Conservation (phyloP, 2,888 invertebrate genomes). For the Augiades crinisus region DNA sequence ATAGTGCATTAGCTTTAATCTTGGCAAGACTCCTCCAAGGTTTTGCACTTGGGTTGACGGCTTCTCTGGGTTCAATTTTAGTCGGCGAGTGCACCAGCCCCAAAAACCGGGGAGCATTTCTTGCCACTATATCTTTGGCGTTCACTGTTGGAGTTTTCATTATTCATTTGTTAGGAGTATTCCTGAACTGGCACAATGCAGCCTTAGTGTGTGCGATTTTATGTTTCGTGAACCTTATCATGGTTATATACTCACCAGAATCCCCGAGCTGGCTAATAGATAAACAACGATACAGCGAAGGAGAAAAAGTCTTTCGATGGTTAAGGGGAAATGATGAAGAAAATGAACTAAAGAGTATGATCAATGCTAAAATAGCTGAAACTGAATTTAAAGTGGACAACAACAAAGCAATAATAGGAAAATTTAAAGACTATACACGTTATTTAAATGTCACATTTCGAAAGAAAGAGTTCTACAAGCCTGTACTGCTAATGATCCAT, state of each 20-base stretch:
- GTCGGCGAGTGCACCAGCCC: slow-evolving; percentile 78
- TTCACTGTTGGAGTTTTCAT: slow-evolving; percentile 78
- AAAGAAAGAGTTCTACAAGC: slow-evolving; percentile 42
- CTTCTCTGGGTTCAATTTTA: slow-evolving; percentile 63
- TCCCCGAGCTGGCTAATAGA: slow-evolving; percentile 81
- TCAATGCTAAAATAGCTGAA: slow-evolving; percentile 28
- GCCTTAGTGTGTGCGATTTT: slow-evolving; percentile 57
- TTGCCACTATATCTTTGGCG: slow-evolving; percentile 76
- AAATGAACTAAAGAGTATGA: slow-evolving; percentile 40
- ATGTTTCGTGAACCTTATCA: slow-evolving; percentile 50
- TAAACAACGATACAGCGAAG: slow-evolving; percentile 64
- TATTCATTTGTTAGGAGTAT: slow-evolving; percentile 78
- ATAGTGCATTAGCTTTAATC: slow-evolving; percentile 35
- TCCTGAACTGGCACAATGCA: slow-evolving; percentile 66
- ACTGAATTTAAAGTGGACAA: neutral
- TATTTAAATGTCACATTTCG: slow-evolving; percentile 32
- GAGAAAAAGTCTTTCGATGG: slow-evolving; percentile 71
- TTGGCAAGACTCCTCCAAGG: slow-evolving; percentile 55
- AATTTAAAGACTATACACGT: slow-evolving; percentile 1
- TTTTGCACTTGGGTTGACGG: slow-evolving; percentile 67
- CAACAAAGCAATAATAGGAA: neutral
- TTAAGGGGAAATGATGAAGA: slow-evolving; percentile 48
- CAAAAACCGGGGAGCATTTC: slow-evolving; percentile 77
- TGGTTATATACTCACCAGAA: slow-evolving; percentile 60
- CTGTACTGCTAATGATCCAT: slow-evolving; percentile 42